Evolutionary conservation across 2,797 vertebrate genomes (phyloP).

Genomic region (Hoplostethus atlanticus): DNA sequence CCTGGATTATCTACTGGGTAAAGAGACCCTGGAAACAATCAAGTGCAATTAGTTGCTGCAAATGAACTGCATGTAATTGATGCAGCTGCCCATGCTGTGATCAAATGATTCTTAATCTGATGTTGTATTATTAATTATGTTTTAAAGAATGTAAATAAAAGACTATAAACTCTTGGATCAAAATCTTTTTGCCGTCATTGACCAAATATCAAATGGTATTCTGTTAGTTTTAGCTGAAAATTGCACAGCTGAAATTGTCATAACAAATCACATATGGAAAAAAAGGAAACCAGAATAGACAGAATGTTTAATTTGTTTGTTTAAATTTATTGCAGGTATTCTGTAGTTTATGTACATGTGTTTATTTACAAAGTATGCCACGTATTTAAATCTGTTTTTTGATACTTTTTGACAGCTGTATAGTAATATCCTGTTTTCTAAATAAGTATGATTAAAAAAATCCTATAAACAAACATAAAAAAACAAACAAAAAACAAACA

Average conservation of each 20-base stretch:
- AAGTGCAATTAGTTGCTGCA: slow-evolving; percentile 20
- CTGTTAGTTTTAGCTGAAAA: too few species aligned
- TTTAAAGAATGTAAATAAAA: background rate
- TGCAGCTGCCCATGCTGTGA: slow-evolving; percentile 3
- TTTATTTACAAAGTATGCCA: slow-evolving; percentile 84
- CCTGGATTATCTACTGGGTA: slow-evolving; percentile 56
- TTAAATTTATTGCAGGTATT: slow-evolving; percentile 83
- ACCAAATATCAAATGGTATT: background rate
- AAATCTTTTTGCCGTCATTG: background rate
- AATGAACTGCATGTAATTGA: background rate
- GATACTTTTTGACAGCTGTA: slow-evolving; percentile 67
- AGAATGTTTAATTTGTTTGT: slow-evolving; percentile 52
- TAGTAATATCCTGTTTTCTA: slow-evolving; percentile 67
- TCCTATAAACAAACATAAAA: slow-evolving; percentile 68
- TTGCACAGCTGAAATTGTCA: background rate
- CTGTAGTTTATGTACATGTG: slow-evolving; percentile 82
- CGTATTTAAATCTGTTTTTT: slow-evolving; percentile 59
- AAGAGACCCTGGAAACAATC: slow-evolving; percentile 38
- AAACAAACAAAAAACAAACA: slow-evolving; percentile 58
- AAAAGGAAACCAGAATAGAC: slow-evolving; percentile 11
- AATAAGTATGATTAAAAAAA: slow-evolving; percentile 75
- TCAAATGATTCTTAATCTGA: background rate
- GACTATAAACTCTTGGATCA: background rate
- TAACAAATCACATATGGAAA: background rate
- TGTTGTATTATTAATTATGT: background rate